Base-by-base conservation (phyloP, 2,888 invertebrate species). In the Dolomedes plantarius region DNA sequence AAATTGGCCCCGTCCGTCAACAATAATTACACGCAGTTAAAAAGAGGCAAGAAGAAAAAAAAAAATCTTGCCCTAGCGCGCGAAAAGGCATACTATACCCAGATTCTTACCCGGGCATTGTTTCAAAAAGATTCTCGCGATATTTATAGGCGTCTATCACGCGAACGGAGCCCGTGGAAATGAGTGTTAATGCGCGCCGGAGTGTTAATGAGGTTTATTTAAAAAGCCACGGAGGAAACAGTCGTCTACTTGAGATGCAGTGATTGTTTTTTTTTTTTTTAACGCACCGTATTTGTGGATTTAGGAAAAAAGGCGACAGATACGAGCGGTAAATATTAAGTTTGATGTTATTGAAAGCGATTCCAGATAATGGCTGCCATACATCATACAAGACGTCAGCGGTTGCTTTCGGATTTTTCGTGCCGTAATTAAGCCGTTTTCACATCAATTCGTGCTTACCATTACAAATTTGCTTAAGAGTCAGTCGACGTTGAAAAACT, bases 11-110 rank as follows among this genome's bases (percentile, higher is more conserved):
- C 76, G 75, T 80, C 86, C 86, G 86, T 86, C 86, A 86, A 86
- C 86, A 86, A 80, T 86, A 86, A 86, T 86, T 86, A 86, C 86
- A 80, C 75, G 71, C 86, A 86, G 86, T 79, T 79, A 85, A 69
- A 82, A 75, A 31, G 56, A 69, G 75, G 39, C n/a, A 67, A 68
- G 82, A 75, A 75, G 75, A 74, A 31, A 31, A 29, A 41, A 56
- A 69, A 75, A 62, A 69, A 32, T 75, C 62, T 56, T n/a, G n/a
- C n/a, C n/a, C 65, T 27, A 11, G 36, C 11, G 46, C 56, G 29
- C 29, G 23, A 72, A 72, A 32, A 50, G 19, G 27, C 56, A 31
- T 23, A 36, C 27, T 32, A 36, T n/a, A 6, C 32, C 28, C 11
- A 62, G 28, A 19, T 23, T 11, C 28, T 27, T 62, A 23, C 11